Base-by-base conservation (phyloP, 2,113 vertebrate genomes). In the Ammodytes dubius region DNA sequence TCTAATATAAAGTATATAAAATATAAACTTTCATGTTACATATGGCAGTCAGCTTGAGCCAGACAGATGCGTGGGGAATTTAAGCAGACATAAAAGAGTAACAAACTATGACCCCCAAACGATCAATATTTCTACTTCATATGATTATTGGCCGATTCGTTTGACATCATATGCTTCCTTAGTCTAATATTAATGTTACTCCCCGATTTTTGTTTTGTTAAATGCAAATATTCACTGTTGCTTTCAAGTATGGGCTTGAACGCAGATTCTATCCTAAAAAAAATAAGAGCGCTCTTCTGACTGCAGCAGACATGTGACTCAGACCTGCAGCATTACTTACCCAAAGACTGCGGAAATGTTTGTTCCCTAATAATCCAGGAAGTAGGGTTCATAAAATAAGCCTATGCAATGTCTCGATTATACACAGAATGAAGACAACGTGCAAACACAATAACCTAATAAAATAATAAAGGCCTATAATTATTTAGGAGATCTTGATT, bases 231-330 rank as follows among this genome's bases (percentile, higher is more conserved):
- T 52, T 19, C 15, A 15, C 19, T 35, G 10, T 4, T 67, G 54
- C 2, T 52, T 52, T 3, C 47, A 5, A 4, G 14, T 45, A 52
- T 39, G 15, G 8, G 1, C 43, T 43, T 74, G 5, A 17, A n/a
- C 15, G 15, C 13, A 70, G 7, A 67, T n/a, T 64, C 6, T 46
- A 9, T 49, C 49, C 11, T 52, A 2, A 17, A 10, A 40, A 74
- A 35, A 74, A 75, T 58, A 54, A 46, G 64, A 61, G n/a, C 40
- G 3, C 6, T 2, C n/a, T 12, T 65, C 19, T 45, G 43, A 19
- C 27, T 27, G 27, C 58, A 77, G 79, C 70, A 81, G 70, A 68
- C 83, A 88, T 82, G 87, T 89, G 87, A 92, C 90, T 84, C 66
- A 47, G 65, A 77, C 37, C 68, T 49, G 70, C 2, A 64, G 67